A percentile compares a stretch with the other conserved stretches of the same genome.
Conservation (phyloP, 2,797 vertebrate genomes). For the Esox masquinongy region DNA sequence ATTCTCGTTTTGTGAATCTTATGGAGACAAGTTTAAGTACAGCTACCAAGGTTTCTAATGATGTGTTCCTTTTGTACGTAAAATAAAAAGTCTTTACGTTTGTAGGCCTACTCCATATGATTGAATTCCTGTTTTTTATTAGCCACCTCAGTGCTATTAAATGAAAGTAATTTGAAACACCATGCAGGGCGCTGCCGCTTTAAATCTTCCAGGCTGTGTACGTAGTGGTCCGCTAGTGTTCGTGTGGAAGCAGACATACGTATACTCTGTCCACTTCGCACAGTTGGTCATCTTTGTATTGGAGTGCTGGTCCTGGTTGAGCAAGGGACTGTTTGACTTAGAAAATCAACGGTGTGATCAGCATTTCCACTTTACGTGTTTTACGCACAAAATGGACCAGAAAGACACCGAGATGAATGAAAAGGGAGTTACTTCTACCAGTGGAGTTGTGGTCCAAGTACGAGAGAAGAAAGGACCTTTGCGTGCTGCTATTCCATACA, state of each 20-base stretch:
- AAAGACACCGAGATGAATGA: slow-evolving; percentile 59
- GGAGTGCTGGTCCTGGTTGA: background rate
- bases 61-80: too few relatives aligned
- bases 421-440: slow-evolving; percentile 61
- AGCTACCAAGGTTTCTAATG: too few relatives aligned
- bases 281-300: background rate
- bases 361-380: background rate
- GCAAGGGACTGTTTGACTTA: background rate
- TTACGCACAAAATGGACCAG: slow-evolving; percentile 43
- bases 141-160: background rate
- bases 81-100: background rate
- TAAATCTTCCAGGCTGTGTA: background rate
- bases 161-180: background rate
- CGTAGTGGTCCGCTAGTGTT: background rate
- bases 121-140: background rate
- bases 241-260: background rate
- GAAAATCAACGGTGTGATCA: background rate
- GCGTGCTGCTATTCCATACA: slow-evolving; percentile 95
- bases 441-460: slow-evolving; percentile 94
- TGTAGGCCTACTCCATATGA: background rate
- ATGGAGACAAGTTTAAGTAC: too few relatives aligned
- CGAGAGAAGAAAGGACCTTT: slow-evolving; percentile 93
- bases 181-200: background rate
- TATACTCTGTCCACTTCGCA: background rate
- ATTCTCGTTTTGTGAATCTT: too few relatives aligned